phyloP scores from a whole-genome alignment of 2,113 vertebrate species.

The Agapornis roseicollis region DNA sequence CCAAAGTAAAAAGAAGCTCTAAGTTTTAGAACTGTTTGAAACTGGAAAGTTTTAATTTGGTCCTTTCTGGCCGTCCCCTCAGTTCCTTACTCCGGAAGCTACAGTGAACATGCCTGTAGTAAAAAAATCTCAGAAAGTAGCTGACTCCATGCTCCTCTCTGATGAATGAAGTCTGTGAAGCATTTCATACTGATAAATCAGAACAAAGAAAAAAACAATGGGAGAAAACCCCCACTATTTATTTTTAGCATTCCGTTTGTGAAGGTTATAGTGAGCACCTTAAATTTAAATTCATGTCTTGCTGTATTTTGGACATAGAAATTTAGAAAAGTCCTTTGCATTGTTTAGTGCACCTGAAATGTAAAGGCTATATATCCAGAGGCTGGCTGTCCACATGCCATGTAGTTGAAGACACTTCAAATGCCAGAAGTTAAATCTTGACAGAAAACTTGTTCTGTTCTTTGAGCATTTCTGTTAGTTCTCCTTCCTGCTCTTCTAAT shows the following conservation, averaged over 20 bases:
- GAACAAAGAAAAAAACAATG: background rate
- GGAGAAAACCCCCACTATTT: accelerated
- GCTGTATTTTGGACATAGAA: background rate
- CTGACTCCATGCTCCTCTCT: background rate
- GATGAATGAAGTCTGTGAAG: background rate
- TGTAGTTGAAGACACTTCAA: background rate
- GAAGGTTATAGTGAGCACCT: background rate
- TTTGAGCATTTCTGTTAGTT: background rate
- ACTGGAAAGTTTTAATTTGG: background rate
- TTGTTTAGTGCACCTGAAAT: background rate
- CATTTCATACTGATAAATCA: background rate
- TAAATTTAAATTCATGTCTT: background rate
- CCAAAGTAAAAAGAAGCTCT: background rate
- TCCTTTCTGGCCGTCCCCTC: background rate
- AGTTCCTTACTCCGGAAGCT: background rate
- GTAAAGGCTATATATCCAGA: background rate
- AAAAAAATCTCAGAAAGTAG: background rate
- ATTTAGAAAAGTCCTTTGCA: background rate
- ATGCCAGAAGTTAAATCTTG: background rate
- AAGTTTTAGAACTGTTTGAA: background rate
- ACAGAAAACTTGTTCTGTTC: background rate
- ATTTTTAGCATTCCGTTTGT: background rate
- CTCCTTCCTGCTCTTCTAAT: background rate
- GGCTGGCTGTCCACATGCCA: background rate
- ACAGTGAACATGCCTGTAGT: background rate